phyloP scores from a whole-genome alignment of 2,797 vertebrate species.

The Brotula barbata region DNA sequence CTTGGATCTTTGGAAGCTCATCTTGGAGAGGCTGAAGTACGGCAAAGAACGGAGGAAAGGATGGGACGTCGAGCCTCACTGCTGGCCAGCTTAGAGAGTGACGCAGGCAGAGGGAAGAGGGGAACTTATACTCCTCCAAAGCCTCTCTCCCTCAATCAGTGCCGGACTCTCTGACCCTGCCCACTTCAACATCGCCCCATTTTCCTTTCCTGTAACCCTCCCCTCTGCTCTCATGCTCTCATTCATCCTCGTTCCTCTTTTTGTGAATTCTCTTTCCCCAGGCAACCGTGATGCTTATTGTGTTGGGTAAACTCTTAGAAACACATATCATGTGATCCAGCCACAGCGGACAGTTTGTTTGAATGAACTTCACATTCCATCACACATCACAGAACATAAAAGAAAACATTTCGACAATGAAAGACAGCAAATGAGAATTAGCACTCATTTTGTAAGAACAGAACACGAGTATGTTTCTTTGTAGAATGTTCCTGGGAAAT shows the following conservation, averaged over 20 bases:
- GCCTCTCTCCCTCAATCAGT: conserved; percentile 64
- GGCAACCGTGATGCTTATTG: conserved; percentile 33
- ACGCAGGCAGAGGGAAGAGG: conserved; percentile 53
- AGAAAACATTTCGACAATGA: neutral
- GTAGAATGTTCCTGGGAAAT: neutral
- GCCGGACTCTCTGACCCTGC: conserved; percentile 69
- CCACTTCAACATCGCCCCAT: conserved; percentile 65
- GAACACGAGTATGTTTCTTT: too few species aligned
- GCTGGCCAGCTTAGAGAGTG: conserved; percentile 62
- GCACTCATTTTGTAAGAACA: too few species aligned
- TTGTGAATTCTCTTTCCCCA: conserved; percentile 50
- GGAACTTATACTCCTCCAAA: conserved; percentile 75
- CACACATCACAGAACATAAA: too few species aligned
- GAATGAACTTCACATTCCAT: neutral
- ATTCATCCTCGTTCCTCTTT: conserved; percentile 43
- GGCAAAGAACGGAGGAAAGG: conserved; percentile 20
- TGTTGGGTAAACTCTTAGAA: conserved; percentile 20
- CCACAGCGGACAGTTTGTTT: neutral
- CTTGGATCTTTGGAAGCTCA: conserved; percentile 51
- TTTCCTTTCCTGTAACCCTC: conserved; percentile 57
- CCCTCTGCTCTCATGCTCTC: conserved; percentile 41
- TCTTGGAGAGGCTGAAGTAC: conserved; percentile 51
- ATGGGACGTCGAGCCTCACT: conserved; percentile 47
- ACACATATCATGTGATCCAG: conserved; percentile 5
- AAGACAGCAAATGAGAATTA: conserved; percentile 9